Evolutionary conservation across 2,113 vertebrate species (phyloP), one percentile per base, ranked within the genome.

Genomic region (Callopanchax toddi): DNA sequence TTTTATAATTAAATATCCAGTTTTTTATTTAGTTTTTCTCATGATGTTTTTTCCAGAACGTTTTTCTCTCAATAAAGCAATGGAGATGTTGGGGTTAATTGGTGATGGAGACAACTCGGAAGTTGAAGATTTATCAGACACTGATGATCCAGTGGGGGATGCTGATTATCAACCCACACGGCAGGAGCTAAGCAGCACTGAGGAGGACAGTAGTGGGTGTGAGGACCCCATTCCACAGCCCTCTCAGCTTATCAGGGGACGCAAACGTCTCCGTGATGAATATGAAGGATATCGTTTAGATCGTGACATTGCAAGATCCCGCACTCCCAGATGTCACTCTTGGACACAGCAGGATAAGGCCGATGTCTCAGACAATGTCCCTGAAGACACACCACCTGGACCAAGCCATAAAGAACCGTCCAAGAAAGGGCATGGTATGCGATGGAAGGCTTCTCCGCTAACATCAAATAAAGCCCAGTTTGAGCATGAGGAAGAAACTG

Each of bases 161-260:
- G 25, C 2, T 45, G 26, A 45, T 20, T 34, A 32, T 45, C 56
- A 59, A 59, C 42, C 56, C 12, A 11, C 55, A 43, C n/a, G 1
- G 29, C 55, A 44, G 42, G n/a, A 32, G 23, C 55, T 5, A 29
- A 44, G 42, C 39, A 58, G 55, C 55, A 58, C 3, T 58, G 40
- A 58, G 39, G 39, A 43, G 13, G 0, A 44, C 11, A 44, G 40
- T 32, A 58, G 39, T 44, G 25, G 40, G 11, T 18, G 23, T 29
- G 55, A 58, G 11, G 40, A 58, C 11, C 55, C 55, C 39, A 43
- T 57, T 44, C 23, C 23, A 29, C 23, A 32, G 40, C 40, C 55
- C 40, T n/a, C 15, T 20, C 7, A 58, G 17, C 16, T 2, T 17
- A n/a, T 4, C 9, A 16, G 12, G 11, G 11, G 39, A n/a, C 9